phyloP scores from a whole-genome alignment of 2,888 invertebrate species.

The Drepanosiphum platanoidis region DNA sequence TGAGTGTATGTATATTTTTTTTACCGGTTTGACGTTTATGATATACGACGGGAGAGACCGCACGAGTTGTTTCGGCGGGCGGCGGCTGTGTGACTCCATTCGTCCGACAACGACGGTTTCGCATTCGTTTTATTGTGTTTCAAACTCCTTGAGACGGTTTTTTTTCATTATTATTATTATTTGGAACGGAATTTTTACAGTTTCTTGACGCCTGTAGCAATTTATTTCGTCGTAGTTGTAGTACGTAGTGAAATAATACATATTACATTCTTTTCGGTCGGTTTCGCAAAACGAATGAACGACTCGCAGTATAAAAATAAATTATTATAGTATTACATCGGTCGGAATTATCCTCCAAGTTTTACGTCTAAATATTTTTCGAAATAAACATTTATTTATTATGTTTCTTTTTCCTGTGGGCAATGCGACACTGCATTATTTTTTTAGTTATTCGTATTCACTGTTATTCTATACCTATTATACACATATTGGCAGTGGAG shows the following conservation, averaged over 20 bases:
- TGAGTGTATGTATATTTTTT: background rate
- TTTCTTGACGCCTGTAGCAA: constrained; percentile 9
- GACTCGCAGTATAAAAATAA: background rate
- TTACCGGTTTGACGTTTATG: constrained; percentile 53
- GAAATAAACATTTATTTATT: background rate
- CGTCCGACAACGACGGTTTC: constrained; percentile 13
- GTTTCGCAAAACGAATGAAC: background rate
- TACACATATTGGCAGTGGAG: no score
- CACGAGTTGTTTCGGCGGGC: constrained; percentile 30
- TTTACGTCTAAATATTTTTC: background rate
- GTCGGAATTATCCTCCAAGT: background rate
- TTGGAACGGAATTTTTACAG: constrained; percentile 13
- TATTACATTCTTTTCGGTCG: background rate
- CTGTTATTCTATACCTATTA: no score
- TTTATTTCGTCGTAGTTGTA: background rate
- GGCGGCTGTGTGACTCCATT: background rate
- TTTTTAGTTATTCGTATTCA: no score
- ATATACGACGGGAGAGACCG: constrained; percentile 41
- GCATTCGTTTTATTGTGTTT: constrained; percentile 25
- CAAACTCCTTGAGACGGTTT: background rate
- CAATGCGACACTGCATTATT: background rate
- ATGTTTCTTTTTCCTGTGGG: background rate
- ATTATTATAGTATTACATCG: background rate
- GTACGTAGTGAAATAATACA: background rate
- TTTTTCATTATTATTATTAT: constrained; percentile 1